These are phyloP conservation scores for Colinus virginianus DNA, from an alignment of 2,113 vertebrate genomes.

Conservation along the genomic window DNA sequence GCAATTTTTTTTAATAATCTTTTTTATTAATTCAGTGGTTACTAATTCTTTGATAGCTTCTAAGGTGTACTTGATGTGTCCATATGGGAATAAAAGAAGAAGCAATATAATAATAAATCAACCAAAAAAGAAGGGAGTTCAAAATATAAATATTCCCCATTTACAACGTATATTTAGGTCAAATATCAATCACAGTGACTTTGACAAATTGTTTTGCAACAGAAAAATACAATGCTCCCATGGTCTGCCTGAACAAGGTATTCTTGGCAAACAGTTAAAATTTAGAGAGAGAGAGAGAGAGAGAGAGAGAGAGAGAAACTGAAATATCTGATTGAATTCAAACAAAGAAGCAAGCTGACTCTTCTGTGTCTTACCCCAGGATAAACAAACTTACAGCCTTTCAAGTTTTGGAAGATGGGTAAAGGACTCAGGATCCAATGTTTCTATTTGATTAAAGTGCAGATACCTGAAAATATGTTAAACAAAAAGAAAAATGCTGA, in stretches of 20 bases:
- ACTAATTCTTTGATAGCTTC: background rate
- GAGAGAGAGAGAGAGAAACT: no score
- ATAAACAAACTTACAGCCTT: constrained; percentile 89
- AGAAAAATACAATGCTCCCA: background rate
- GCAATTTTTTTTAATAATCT: background rate
- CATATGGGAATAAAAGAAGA: background rate
- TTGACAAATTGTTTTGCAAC: background rate
- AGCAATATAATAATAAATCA: background rate
- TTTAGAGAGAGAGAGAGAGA: background rate
- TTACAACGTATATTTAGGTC: constrained; percentile 6
- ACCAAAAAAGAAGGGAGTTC: background rate
- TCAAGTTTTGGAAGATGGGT: constrained; percentile 95
- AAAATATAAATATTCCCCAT: background rate
- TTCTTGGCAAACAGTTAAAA: background rate
- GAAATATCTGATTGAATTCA: background rate
- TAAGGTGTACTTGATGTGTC: background rate
- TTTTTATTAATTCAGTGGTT: background rate
- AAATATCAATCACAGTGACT: background rate
- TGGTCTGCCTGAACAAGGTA: background rate
- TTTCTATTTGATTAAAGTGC: constrained; percentile 99
- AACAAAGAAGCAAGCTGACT: constrained; percentile 1
- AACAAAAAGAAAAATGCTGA: constrained; percentile 11
- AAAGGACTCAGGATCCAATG: constrained; percentile 94
- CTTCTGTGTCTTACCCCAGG: constrained; percentile 37
- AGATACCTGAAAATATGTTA: constrained; percentile 86